These are phyloP conservation scores for Huso huso DNA, from an alignment of 2,797 vertebrate species.

Conservation along the genomic window DNA sequence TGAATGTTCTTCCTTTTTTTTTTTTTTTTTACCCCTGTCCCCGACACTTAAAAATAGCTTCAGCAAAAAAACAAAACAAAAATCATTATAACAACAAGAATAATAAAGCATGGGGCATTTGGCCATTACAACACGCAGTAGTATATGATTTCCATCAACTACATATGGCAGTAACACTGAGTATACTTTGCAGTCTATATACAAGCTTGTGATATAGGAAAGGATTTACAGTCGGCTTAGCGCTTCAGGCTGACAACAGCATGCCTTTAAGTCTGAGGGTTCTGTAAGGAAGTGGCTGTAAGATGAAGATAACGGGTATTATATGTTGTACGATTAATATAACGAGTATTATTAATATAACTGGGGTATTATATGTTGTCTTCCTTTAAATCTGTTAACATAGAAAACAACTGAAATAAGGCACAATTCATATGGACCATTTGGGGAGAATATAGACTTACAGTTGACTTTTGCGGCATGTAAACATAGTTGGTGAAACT, in stretches of 20 bases:
- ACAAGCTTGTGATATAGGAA: conserved; percentile 70
- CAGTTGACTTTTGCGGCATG: conserved; percentile 57
- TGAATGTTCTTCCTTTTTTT: conserved; percentile 26
- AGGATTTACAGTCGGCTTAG: conserved; percentile 59
- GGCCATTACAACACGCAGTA: conserved; percentile 79
- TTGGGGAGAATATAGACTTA: conserved; percentile 61
- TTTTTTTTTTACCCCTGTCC: conserved; percentile 26
- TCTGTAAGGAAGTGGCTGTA: conserved; percentile 53
- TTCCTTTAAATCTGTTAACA: conserved; percentile 70
- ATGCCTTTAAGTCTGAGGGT: conserved; percentile 63
- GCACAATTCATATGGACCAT: conserved; percentile 88
- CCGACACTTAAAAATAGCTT: conserved; percentile 52
- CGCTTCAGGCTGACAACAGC: conserved; percentile 47
- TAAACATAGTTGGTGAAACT: conserved; percentile 53
- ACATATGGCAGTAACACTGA: conserved; percentile 98
- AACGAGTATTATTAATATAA: conserved; percentile 27
- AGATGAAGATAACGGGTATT: conserved; percentile 36
- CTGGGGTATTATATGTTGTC: conserved; percentile 37
- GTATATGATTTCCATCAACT: conserved; percentile 72
- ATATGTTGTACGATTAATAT: conserved; percentile 16
- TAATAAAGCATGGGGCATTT: conserved; percentile 60
- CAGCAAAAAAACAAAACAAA: conserved; percentile 21
- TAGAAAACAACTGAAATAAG: conserved; percentile 84
- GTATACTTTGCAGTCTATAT: conserved; percentile 77
- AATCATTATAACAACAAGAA: conserved; percentile 17